These are phyloP conservation scores for Cordylochernes scorpioides DNA, from an alignment of 2,888 invertebrate genomes.

Conservation along the genomic window DNA sequence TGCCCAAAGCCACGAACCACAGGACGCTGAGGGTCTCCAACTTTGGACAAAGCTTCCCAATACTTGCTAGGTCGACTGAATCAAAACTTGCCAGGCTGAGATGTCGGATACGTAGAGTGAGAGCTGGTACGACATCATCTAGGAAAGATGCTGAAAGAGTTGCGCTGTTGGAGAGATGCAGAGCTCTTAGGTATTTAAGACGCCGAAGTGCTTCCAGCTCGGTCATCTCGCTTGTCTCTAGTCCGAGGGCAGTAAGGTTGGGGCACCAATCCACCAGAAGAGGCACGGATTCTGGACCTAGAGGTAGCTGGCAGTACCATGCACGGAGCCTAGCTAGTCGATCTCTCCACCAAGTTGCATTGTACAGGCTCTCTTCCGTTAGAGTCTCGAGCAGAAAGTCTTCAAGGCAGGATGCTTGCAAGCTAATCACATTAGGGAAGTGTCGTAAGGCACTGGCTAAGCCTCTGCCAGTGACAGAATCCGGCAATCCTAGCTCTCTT, in stretches of 20 bases:
- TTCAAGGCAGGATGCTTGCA: constrained; percentile 14
- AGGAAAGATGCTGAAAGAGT: constrained; percentile 11
- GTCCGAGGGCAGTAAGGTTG: constrained; percentile 10
- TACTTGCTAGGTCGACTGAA: constrained; percentile 13
- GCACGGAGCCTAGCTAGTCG: constrained; percentile 7
- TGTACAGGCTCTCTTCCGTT: constrained; percentile 4
- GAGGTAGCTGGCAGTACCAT: constrained; percentile 11
- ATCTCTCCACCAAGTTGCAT: constrained; percentile 5
- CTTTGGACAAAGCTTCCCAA: constrained; percentile 13
- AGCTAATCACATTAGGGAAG: constrained; percentile 12
- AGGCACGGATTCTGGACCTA: constrained; percentile 10
- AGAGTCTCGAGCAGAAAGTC: constrained; percentile 10
- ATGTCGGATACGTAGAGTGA: constrained; percentile 8
- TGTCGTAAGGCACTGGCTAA: constrained; percentile 10
- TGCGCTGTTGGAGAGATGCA: constrained; percentile 14
- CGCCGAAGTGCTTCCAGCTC: constrained; percentile 7
- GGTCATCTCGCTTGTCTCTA: constrained; percentile 15
- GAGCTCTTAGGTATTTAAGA: constrained; percentile 4
- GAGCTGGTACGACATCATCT: constrained; percentile 13
- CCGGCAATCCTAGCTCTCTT: constrained; percentile 11
- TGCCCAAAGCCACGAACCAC: constrained; percentile 14
- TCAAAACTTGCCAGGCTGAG: constrained; percentile 14
- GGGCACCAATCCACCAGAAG: constrained; percentile 13
- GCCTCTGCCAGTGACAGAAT: constrained; percentile 11
- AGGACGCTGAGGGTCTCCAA: constrained; percentile 13